phyloP scores from a whole-genome alignment of 2,797 vertebrate species.

The Mus caroli region DNA sequence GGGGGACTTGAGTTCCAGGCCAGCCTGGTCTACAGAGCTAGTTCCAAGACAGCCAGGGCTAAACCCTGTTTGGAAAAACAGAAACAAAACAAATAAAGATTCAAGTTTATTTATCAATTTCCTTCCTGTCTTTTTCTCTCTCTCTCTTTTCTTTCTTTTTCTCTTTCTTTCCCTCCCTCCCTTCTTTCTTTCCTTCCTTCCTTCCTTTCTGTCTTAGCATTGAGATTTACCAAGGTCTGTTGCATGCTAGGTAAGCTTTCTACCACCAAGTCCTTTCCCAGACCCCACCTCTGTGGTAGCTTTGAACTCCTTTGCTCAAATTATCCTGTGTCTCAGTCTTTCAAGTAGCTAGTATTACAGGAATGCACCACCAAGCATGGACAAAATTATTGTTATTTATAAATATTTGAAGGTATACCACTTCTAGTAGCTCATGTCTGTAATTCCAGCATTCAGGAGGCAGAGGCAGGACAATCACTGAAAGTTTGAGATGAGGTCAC shows the following conservation, averaged over 20 bases:
- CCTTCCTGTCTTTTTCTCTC: no score
- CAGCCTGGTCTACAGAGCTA: not conserved
- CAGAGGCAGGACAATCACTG: not conserved
- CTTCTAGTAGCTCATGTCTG: not conserved
- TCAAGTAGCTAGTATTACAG: not conserved
- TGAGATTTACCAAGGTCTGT: not conserved
- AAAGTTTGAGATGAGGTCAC: not conserved
- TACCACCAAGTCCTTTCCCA: not conserved
- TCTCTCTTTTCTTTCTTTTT: no score
- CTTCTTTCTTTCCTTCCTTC: not conserved
- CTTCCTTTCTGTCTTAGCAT: not conserved
- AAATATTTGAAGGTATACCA: not conserved
- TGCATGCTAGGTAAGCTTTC: not conserved
- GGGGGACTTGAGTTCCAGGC: not conserved
- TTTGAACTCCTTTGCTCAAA: not conserved
- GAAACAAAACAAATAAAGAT: not conserved
- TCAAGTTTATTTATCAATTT: not conserved
- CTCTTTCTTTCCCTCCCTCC: no score
- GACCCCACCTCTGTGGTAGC: not conserved
- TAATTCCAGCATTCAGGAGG: not conserved
- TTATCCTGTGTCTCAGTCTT: not conserved
- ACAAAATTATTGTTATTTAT: not conserved
- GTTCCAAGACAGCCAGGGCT: not conserved
- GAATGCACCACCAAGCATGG: not conserved
- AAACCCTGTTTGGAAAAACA: not conserved